Conservation (phyloP, 2,888 invertebrate genomes). For the Nemoura dubitans region DNA sequence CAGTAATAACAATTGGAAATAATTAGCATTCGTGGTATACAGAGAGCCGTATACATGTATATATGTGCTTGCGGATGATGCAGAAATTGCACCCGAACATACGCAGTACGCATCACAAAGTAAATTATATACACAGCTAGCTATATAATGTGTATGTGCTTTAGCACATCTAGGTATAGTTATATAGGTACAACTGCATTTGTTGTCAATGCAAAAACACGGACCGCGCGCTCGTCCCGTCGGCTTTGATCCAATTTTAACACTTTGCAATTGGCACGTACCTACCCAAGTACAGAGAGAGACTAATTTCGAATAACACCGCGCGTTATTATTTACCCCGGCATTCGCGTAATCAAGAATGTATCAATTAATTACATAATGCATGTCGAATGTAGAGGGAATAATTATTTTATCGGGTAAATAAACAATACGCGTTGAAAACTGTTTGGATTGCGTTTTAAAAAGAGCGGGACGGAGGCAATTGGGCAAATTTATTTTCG, state of each 20-base stretch:
- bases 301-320: neutral
- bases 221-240: neutral
- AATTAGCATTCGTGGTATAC: neutral
- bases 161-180: too few species aligned
- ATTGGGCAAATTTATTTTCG: neutral
- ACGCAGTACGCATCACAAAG: neutral
- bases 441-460: neutral
- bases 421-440: neutral
- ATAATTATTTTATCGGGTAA: neutral
- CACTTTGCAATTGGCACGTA: neutral
- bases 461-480: neutral
- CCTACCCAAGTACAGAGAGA: neutral
- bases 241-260: conserved; percentile 1
- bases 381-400: neutral
- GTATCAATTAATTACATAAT: conserved; percentile 1
- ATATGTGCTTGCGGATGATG: neutral
- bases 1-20: conserved; percentile 12
- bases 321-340: neutral
- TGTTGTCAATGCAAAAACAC: neutral
- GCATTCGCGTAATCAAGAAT: neutral
- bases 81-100: neutral
- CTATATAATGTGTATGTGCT: neutral
- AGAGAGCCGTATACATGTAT: neutral
- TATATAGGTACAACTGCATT: neutral
- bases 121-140: too few species aligned